A percentile compares a stretch with the other conserved stretches of the same genome.
Evolutionary conservation across 2,797 vertebrate species (phyloP).

Genomic region (Rhinichthys osculus): DNA sequence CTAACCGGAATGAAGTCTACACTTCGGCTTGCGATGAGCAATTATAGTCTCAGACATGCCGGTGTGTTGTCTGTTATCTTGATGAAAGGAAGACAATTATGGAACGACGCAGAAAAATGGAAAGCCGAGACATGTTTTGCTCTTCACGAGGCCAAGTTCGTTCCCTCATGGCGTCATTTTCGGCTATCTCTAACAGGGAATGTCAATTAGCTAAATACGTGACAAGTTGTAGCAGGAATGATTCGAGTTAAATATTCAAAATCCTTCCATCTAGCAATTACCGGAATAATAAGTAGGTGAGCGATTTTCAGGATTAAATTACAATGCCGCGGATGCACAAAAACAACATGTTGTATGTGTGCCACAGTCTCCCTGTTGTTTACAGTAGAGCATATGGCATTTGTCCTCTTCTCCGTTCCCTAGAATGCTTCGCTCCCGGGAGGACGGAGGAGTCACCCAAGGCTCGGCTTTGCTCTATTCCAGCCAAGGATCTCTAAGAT

Average conservation of each 20-base stretch:
- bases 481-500: slow-evolving; percentile 49
- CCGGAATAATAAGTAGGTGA: not conserved
- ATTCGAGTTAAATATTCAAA: slow-evolving; percentile 24
- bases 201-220: slow-evolving; percentile 37
- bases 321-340: not conserved
- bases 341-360: slow-evolving; percentile 27
- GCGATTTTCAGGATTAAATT: not conserved
- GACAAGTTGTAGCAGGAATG: slow-evolving; percentile 28
- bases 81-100: slow-evolving; percentile 62
- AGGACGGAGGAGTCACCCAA: slow-evolving; percentile 44
- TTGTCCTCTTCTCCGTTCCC: slow-evolving; percentile 29
- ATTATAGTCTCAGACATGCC: slow-evolving; percentile 66
- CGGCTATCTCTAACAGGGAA: slow-evolving; percentile 4
- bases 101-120: slow-evolving; percentile 39
- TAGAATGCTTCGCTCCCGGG: slow-evolving; percentile 33
- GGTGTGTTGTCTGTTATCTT: slow-evolving; percentile 66
- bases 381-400: slow-evolving; percentile 51
- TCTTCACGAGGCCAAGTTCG: not conserved
- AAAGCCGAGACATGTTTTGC: slow-evolving; percentile 47
- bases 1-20: slow-evolving; percentile 31
- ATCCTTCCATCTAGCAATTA: slow-evolving; percentile 28
- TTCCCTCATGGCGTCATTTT: slow-evolving; percentile 37
- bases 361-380: slow-evolving; percentile 56
- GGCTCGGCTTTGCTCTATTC: slow-evolving; percentile 37
- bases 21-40: slow-evolving; percentile 46